Evolutionary conservation across 2,888 invertebrate genomes (phyloP).

Genomic region (Litoditis marina): DNA sequence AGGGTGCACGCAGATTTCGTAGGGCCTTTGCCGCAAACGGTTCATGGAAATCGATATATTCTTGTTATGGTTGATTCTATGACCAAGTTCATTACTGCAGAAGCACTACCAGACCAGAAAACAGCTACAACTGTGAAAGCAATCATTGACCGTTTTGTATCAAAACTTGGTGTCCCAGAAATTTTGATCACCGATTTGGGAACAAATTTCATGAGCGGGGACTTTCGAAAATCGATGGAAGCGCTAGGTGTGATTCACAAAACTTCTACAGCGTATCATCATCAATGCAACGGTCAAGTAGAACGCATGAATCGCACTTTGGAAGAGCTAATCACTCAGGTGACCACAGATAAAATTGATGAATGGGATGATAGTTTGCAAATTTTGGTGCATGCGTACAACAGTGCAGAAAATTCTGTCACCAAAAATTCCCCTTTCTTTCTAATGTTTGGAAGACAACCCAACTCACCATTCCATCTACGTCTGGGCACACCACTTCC

Average conservation of each 20-base stretch:
- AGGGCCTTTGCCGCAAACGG: slow-evolving; percentile 20
- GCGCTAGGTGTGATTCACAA: slow-evolving; percentile 1
- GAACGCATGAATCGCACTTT: slow-evolving; percentile 10
- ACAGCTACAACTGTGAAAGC: not conserved
- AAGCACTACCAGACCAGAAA: slow-evolving; percentile 11
- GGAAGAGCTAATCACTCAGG: not conserved
- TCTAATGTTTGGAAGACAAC: slow-evolving; percentile 7
- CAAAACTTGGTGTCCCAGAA: slow-evolving; percentile 3
- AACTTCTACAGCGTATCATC: slow-evolving; percentile 9
- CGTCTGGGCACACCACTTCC: not conserved
- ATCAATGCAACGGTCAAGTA: slow-evolving; percentile 11
- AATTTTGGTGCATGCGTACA: slow-evolving; percentile 1
- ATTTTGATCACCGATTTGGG: slow-evolving; percentile 2
- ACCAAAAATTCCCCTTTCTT: slow-evolving; percentile 3
- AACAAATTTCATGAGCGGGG: not conserved
- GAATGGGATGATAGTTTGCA: slow-evolving; percentile 10
- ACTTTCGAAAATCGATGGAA: not conserved
- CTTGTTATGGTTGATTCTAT: slow-evolving; percentile 13
- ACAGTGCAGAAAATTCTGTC: not conserved
- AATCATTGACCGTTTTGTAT: not conserved
- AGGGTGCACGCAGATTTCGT: slow-evolving; percentile 8
- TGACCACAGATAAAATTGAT: too few relatives aligned
- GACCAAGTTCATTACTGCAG: slow-evolving; percentile 16
- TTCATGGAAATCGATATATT: slow-evolving; percentile 14
- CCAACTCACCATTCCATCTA: not conserved